These are phyloP conservation scores for Paralvinella palmiformis DNA, from an alignment of 1,140 invertebrate species.

Conservation along the genomic window DNA sequence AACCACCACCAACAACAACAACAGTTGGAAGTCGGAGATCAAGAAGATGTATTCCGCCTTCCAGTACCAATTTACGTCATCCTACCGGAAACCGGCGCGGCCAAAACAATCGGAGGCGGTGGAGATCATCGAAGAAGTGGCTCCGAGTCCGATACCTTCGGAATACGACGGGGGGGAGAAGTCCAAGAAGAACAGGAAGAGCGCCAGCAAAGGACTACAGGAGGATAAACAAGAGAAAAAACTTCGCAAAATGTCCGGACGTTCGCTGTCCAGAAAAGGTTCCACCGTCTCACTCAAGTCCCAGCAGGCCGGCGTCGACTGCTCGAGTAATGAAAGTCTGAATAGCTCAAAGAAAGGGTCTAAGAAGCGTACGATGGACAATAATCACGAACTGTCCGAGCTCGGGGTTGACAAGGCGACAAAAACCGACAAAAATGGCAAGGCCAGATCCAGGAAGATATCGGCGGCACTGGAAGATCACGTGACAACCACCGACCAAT, in stretches of 20 bases:
- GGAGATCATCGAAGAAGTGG: not conserved
- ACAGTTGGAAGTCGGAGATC: not conserved
- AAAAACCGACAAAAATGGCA: no score
- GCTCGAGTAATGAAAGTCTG: not conserved
- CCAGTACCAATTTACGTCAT: conserved; percentile 6
- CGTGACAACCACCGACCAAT: not conserved
- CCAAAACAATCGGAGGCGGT: not conserved
- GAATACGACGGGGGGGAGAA: not conserved
- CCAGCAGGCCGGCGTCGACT: not conserved
- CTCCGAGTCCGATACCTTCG: not conserved
- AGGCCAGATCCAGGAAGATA: no score
- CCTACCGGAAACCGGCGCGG: not conserved
- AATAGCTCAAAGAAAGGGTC: not conserved
- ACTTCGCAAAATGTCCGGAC: no score
- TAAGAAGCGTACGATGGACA: no score
- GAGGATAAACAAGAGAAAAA: no score
- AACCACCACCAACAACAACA: not conserved
- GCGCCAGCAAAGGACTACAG: no score
- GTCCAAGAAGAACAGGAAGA: not conserved
- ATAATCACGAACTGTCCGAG: no score
- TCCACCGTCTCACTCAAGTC: not conserved
- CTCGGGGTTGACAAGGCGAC: no score
- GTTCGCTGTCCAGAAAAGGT: not conserved
- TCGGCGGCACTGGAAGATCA: not conserved
- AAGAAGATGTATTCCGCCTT: not conserved